Evolutionary conservation across 92 coral and sea anemone genomes (phyloP).

Genomic region (Virgularia gustaviana): DNA sequence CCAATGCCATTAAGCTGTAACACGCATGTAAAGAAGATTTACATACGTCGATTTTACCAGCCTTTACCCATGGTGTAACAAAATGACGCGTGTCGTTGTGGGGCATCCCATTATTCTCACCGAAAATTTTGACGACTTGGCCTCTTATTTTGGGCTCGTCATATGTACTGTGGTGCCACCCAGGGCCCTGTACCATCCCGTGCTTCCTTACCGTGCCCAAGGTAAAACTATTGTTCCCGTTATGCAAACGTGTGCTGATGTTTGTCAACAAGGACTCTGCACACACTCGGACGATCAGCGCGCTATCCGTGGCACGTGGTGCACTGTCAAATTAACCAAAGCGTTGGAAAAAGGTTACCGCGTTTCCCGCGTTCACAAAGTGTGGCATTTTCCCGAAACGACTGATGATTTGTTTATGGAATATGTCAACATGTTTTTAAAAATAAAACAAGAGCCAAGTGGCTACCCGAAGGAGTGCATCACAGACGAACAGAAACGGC

Average conservation of each 20-base stretch:
- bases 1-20: no score
- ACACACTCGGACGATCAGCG: no score
- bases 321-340: neutral
- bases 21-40: no score
- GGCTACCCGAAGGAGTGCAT: no score
- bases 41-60: no score
- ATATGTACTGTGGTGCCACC: neutral
- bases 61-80: no score
- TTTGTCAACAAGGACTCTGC: no score
- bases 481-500: no score
- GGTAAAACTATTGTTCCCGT: neutral
- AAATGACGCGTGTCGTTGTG: slow-evolving; percentile 3
- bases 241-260: neutral
- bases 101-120: no score
- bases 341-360: no score
- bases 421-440: neutral
- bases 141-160: neutral
- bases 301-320: no score
- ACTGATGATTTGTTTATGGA: neutral
- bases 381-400: slow-evolving; percentile 8
- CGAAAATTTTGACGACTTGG: neutral
- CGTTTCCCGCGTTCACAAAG: no score
- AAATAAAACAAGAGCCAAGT: neutral
- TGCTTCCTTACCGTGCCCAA: neutral
- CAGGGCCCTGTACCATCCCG: neutral